Conservation (phyloP, 2,888 invertebrate genomes). For the Nemapogon koenigi region DNA sequence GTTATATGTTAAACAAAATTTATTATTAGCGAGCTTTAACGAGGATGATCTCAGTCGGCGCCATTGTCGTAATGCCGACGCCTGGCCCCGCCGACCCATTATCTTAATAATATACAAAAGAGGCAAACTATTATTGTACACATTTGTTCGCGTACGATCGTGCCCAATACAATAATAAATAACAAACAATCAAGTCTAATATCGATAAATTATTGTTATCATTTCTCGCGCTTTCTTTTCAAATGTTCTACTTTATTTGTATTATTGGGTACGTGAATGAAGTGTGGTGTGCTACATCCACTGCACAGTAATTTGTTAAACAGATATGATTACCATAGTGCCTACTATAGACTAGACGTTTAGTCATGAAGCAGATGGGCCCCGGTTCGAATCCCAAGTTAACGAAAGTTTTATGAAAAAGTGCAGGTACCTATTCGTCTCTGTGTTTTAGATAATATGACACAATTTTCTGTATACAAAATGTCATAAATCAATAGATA, state of each 20-base stretch:
- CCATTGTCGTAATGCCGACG: conserved; percentile 11
- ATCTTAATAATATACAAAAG: conserved; percentile 14
- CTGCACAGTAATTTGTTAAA: too few species aligned
- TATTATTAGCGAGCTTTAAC: conserved; percentile 28
- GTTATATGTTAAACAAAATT: conserved; percentile 26
- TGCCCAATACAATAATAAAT: conserved; percentile 9
- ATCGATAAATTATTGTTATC: conserved; percentile 4
- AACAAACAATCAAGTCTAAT: conserved; percentile 9
- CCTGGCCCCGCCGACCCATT: conserved; percentile 11
- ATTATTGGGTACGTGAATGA: too few species aligned
- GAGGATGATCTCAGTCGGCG: conserved; percentile 20
- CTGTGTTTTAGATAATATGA: too few species aligned
- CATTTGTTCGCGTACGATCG: conserved; percentile 9
- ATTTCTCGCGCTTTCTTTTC: conserved; percentile 4
- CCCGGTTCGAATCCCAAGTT: too few species aligned
- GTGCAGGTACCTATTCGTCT: too few species aligned
- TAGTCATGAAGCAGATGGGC: too few species aligned
- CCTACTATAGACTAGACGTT: too few species aligned
- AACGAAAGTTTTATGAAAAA: too few species aligned
- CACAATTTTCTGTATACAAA: too few species aligned
- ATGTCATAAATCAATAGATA: too few species aligned
- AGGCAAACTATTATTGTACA: conserved; percentile 12
- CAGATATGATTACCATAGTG: too few species aligned
- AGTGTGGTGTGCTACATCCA: too few species aligned
- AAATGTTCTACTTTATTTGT: conserved; percentile 1